These are phyloP conservation scores for Sapajus apella DNA, from an alignment of 2,113 vertebrate species.

Conservation along the genomic window DNA sequence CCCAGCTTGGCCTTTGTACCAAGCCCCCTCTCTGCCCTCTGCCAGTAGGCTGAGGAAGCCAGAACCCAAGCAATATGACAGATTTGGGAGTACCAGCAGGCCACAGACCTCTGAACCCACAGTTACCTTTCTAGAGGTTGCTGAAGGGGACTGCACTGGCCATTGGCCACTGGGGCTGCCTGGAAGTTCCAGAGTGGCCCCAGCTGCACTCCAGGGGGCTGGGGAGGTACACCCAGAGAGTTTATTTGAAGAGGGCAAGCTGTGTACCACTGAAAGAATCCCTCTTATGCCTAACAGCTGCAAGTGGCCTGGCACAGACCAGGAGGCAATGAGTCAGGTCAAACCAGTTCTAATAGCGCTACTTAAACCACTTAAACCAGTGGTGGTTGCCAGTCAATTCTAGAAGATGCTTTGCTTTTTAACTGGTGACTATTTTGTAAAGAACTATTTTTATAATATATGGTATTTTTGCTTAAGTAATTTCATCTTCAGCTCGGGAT, in stretches of 20 bases:
- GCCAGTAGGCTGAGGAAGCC: constrained; percentile 20
- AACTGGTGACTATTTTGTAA: constrained; percentile 82
- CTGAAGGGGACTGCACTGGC: constrained; percentile 80
- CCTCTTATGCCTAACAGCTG: constrained; percentile 83
- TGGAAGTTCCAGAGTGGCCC: constrained; percentile 71
- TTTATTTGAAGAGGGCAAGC: constrained; percentile 81
- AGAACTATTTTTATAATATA: constrained; percentile 79
- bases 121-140: constrained; percentile 81
- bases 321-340: constrained; percentile 68
- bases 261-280: constrained; percentile 82
- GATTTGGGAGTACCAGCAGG: constrained; percentile 81
- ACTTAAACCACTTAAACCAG: background rate
- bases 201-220: constrained; percentile 78
- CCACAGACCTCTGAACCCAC: constrained; percentile 80
- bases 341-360: constrained; percentile 78
- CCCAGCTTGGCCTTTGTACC: constrained; percentile 39
- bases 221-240: constrained; percentile 78
- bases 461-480: constrained; percentile 83
- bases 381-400: constrained; percentile 75
- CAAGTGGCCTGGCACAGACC: constrained; percentile 82
- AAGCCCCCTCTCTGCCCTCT: background rate
- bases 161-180: constrained; percentile 61
- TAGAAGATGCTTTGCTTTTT: constrained; percentile 81
- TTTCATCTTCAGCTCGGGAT: constrained; percentile 84
- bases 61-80: constrained; percentile 80